Evolutionary conservation across 2,113 vertebrate genomes (phyloP).

Genomic region (Scolopax mira): DNA sequence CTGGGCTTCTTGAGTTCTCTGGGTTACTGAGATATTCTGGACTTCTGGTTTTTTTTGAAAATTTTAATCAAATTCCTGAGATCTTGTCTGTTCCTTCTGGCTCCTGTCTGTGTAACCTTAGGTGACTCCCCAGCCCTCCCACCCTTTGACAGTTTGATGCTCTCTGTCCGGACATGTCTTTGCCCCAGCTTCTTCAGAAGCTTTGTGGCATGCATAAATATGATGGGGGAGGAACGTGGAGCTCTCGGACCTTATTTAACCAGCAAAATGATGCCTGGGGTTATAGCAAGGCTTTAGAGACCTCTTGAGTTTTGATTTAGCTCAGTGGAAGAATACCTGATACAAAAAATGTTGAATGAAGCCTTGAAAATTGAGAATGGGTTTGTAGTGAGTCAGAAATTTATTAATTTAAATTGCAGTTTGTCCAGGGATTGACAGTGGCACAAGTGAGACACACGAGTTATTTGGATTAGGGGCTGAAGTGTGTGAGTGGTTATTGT

Average conservation of each 20-base stretch:
- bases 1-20: background rate
- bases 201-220: background rate
- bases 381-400: background rate
- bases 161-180: background rate
- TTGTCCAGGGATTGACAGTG: background rate
- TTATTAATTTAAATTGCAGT: background rate
- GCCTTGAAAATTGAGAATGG: background rate
- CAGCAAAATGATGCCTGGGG: background rate
- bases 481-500: background rate
- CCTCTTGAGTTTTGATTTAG: background rate
- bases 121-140: background rate
- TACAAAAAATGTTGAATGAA: background rate
- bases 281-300: background rate
- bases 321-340: background rate
- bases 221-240: background rate
- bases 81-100: background rate
- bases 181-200: background rate
- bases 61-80: background rate
- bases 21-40: background rate
- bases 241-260: background rate
- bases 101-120: background rate
- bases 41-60: background rate
- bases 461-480: background rate
- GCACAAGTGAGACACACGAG: background rate
- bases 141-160: fast-evolving